phyloP scores from a whole-genome alignment of 1,140 invertebrate species.

The Harlomillsia oculata region DNA sequence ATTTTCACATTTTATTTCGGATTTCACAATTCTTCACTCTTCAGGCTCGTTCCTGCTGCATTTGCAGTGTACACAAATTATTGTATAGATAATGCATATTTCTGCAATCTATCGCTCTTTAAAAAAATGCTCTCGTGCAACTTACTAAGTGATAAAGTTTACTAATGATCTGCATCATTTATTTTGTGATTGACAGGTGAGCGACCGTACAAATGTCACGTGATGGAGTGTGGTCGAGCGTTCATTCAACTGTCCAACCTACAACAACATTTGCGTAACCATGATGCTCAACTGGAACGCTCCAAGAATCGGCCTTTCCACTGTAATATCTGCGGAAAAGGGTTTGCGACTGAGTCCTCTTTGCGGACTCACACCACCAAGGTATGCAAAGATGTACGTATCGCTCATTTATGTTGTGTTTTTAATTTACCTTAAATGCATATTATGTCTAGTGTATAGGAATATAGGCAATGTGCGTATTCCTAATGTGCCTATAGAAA shows the following conservation, averaged over 20 bases:
- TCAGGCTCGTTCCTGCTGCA: too few relatives aligned
- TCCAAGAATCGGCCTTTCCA: conserved; percentile 91
- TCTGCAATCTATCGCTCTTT: neutral
- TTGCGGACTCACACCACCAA: conserved; percentile 89
- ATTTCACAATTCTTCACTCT: too few relatives aligned
- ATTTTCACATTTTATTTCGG: too few relatives aligned
- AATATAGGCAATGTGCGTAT: too few relatives aligned
- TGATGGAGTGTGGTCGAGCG: conserved; percentile 86
- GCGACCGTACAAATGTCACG: conserved; percentile 90
- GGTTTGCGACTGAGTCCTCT: conserved; percentile 90
- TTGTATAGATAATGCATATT: too few relatives aligned
- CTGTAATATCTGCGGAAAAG: conserved; percentile 91
- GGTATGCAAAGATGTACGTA: conserved; percentile 56
- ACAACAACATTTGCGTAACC: conserved; percentile 91
- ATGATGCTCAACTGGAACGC: conserved; percentile 88
- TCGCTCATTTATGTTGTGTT: conserved; percentile 22
- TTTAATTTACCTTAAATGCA: conserved; percentile 10
- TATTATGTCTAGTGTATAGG: too few relatives aligned
- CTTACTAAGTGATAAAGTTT: neutral
- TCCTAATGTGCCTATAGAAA: too few relatives aligned
- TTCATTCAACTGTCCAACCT: conserved; percentile 96
- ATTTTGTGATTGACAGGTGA: conserved; percentile 63
- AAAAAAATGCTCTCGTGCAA: neutral
- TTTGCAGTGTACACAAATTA: too few relatives aligned
- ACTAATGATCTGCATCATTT: neutral